These are phyloP conservation scores for Melanotaenia trifasciata DNA, from an alignment of 2,797 vertebrate genomes.

Conservation along the genomic window DNA sequence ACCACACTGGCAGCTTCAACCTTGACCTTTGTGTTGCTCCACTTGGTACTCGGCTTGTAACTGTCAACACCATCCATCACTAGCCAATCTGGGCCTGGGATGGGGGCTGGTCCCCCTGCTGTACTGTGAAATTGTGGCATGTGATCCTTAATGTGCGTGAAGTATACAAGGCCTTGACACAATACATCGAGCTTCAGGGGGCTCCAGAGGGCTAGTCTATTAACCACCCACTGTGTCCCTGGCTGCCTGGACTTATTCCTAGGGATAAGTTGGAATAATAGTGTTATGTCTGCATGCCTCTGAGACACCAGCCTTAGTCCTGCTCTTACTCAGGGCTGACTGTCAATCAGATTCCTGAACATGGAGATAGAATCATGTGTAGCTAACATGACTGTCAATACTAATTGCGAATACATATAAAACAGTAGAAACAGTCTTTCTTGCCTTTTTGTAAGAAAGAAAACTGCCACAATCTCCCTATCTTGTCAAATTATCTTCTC, in stretches of 20 bases:
- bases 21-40: constrained; percentile 81
- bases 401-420: constrained; percentile 12
- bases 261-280: constrained; percentile 76
- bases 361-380: constrained; percentile 11
- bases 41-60: constrained; percentile 81
- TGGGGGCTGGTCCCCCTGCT: constrained; percentile 72
- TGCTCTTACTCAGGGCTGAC: constrained; percentile 24
- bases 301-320: constrained; percentile 52
- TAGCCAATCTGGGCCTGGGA: constrained; percentile 65
- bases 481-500: constrained; percentile 57
- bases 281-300: constrained; percentile 65
- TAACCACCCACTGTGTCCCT: constrained; percentile 79
- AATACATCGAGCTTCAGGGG: constrained; percentile 77
- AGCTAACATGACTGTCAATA: constrained; percentile 10
- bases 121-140: constrained; percentile 87
- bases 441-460: constrained; percentile 4
- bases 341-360: constrained; percentile 67
- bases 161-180: constrained; percentile 86
- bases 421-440: constrained; percentile 14
- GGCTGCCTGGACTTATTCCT: constrained; percentile 76
- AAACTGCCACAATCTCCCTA: constrained; percentile 38
- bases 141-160: constrained; percentile 87
- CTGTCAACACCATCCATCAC: constrained; percentile 82
- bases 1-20: constrained; percentile 78
- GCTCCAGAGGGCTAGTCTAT: constrained; percentile 78